These are phyloP conservation scores for Mactra quadrangularis DNA, from an alignment of 1,140 invertebrate genomes.

Conservation along the genomic window DNA sequence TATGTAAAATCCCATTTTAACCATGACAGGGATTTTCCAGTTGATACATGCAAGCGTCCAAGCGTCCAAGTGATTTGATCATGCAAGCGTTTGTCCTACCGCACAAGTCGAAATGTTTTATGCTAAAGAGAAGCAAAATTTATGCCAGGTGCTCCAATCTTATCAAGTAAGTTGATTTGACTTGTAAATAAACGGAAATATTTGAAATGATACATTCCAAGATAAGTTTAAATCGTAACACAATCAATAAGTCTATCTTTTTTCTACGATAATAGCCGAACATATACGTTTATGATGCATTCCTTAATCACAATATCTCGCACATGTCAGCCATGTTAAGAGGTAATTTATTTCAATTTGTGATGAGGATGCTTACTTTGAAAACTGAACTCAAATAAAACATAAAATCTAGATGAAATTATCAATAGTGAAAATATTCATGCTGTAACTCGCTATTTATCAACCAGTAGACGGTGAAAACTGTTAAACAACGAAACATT, in stretches of 20 bases:
- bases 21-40: too few species aligned
- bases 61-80: constrained; percentile 7
- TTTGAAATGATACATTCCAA: constrained; percentile 31
- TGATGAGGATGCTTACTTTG: background rate
- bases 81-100: constrained; percentile 7
- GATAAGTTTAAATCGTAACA: constrained; percentile 44
- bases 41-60: too few species aligned
- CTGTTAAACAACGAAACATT: too few species aligned
- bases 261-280: constrained; percentile 7
- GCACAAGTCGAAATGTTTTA: constrained; percentile 25
- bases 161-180: background rate
- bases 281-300: constrained; percentile 23
- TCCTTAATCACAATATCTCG: constrained; percentile 5
- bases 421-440: too few species aligned
- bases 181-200: constrained; percentile 52
- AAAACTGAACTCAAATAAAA: too few species aligned
- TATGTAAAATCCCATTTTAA: too few species aligned
- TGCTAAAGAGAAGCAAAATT: background rate
- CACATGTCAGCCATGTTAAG: background rate
- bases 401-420: too few species aligned
- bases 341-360: background rate
- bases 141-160: constrained; percentile 45
- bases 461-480: too few species aligned
- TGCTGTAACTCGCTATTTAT: too few species aligned
- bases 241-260: constrained; percentile 53